Conservation (phyloP, 2,888 invertebrate genomes). For the Hetaerina titia region DNA sequence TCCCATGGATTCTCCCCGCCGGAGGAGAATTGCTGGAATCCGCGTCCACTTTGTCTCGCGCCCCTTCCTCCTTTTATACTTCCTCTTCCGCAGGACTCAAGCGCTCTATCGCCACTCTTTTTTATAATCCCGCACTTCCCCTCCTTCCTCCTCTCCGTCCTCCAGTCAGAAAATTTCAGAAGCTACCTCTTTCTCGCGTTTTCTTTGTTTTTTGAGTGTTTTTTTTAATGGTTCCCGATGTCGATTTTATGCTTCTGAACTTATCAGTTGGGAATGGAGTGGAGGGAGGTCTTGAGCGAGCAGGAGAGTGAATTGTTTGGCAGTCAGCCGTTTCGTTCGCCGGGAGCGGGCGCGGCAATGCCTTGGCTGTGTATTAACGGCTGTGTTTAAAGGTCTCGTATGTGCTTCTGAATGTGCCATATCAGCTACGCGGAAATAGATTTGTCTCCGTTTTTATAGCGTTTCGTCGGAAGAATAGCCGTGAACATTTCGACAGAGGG, state of each 20-base stretch:
- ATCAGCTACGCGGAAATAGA: not conserved
- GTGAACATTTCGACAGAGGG: not conserved
- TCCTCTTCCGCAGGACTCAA: not conserved
- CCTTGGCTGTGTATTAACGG: not conserved
- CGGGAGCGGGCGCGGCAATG: not conserved
- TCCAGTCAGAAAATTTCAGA: not conserved
- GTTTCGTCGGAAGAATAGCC: not conserved
- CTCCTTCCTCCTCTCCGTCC: not conserved
- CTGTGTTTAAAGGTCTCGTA: conserved; percentile 10
- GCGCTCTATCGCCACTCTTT: not conserved
- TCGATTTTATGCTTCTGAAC: conserved; percentile 23
- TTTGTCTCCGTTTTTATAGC: not conserved
- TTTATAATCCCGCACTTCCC: not conserved
- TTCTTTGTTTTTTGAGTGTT: not conserved
- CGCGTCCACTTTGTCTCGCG: not conserved
- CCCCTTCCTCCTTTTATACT: not conserved
- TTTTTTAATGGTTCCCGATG: not conserved
- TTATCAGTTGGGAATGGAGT: not conserved
- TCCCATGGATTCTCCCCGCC: not conserved
- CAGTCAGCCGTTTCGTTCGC: not conserved
- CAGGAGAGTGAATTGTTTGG: not conserved
- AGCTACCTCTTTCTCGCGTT: not conserved
- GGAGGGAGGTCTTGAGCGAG: not conserved
- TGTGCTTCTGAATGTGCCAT: not conserved
- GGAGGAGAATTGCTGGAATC: not conserved